Evolutionary conservation across 2,888 invertebrate species (phyloP), one percentile per base, ranked within the genome.

Genomic region (Cryptus armator): DNA sequence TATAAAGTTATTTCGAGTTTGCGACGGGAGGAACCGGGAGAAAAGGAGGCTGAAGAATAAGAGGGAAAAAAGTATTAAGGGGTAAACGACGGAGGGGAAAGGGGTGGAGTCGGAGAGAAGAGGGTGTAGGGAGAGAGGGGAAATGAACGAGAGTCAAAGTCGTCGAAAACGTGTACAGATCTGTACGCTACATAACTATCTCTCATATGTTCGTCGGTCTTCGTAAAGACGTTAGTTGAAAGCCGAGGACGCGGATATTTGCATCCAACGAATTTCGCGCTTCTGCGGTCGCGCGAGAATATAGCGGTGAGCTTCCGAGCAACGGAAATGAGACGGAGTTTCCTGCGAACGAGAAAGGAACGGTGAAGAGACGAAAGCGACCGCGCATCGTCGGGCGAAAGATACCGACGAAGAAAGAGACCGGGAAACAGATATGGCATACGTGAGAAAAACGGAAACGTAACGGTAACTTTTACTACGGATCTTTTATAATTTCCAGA

Each of bases 1-100:
- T 85, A 80, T 80, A 83, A 83, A 86, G 86, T 86, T 85, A 86
- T 86, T 86, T 86, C 70, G 82, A 85, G 86, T 77, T 16, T 53
- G 72, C 83, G 86, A 84, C 77, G 83, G 74, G 71, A 59, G 62
- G 19, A 43, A 29, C 3, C 19, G n/a, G 53, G n/a, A 51, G 43
- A 67, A 74, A 67, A 24, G 48, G 67, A 71, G 56, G 46, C 10
- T 16, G 66, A n/a, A 77, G 46, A 72, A 67, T 66, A 44, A 83
- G 67, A 72, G 68, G 67, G 62, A 37, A 53, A 79, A 70, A 56
- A 62, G 56, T 56, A 59, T 43, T 19, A 53, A 32, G 67, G 29
- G 29, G 53, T 16, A 44, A 59, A 19, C 44, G 6, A 43, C 37
- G 37, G 37, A 14, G 59, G 12, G 16, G 14, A 71, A 44, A 48